Conservation (phyloP, 2,797 vertebrate genomes). For the Acrocephalus scirpaceus region DNA sequence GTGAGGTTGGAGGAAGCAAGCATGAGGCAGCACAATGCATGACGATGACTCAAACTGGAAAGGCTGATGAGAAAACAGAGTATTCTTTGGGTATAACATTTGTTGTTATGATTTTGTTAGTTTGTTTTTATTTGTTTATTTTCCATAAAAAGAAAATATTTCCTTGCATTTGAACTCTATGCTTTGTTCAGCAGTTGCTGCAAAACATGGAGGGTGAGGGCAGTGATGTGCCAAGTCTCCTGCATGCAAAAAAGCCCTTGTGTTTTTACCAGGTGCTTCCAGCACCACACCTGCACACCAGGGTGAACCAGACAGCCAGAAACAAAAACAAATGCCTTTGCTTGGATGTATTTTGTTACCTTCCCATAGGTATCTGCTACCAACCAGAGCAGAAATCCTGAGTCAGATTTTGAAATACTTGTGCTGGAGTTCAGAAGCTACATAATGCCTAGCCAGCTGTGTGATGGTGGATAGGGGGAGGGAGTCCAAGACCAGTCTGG, state of each 20-base stretch:
- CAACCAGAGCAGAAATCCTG: background rate
- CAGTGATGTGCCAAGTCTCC: background rate
- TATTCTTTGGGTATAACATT: background rate
- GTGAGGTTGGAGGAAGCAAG: background rate
- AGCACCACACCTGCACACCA: background rate
- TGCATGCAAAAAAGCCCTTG: background rate
- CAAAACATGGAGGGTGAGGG: background rate
- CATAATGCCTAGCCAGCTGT: background rate
- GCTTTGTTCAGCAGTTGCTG: background rate
- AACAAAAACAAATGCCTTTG: accelerated
- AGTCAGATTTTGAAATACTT: background rate
- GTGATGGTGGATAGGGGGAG: background rate
- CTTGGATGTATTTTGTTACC: background rate
- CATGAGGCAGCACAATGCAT: background rate
- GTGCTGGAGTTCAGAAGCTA: background rate
- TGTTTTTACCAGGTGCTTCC: background rate
- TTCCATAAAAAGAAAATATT: constrained; percentile 20
- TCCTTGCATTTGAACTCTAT: constrained; percentile 15
- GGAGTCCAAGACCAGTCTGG: background rate
- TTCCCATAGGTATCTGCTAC: background rate
- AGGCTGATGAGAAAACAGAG: background rate
- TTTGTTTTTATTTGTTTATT: background rate
- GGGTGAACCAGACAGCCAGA: background rate
- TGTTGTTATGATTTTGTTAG: background rate
- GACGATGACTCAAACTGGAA: background rate